Percentiles rank a stretch among this genome's conserved stretches.
phyloP scores from a whole-genome alignment of 2,113 vertebrate species.

The Eonycteris spelaea region DNA sequence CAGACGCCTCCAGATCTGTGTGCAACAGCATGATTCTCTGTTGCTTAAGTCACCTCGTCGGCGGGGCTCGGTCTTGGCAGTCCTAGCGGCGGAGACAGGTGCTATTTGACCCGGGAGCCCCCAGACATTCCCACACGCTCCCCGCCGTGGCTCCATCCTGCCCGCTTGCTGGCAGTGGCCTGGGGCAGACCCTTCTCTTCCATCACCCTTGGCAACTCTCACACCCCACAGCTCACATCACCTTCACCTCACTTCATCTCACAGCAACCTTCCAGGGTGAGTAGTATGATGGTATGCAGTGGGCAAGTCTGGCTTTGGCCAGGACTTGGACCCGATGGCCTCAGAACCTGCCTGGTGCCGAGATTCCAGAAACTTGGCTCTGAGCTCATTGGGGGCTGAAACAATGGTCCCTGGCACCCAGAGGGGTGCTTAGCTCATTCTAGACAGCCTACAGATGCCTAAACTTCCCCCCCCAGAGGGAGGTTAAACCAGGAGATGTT shows the following conservation, averaged over 20 bases:
- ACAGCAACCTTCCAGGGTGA: background rate
- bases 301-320: background rate
- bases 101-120: background rate
- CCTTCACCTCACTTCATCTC: background rate
- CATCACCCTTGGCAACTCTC: background rate
- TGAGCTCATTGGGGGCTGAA: background rate
- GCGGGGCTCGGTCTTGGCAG: background rate
- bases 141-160: too few relatives aligned
- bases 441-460: background rate
- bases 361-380: background rate
- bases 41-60: background rate
- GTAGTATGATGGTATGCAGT: fast-evolving
- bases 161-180: background rate
- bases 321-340: background rate
- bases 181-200: background rate
- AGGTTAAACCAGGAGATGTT: background rate
- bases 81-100: background rate
- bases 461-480: background rate
- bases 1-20: fast-evolving
- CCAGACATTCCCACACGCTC: background rate
- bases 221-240: fast-evolving
- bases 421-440: background rate
- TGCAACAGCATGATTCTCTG: background rate
- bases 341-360: background rate
- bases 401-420: background rate